These are phyloP conservation scores for Papilio polyxenes DNA, from an alignment of 1,140 invertebrate species.

Conservation along the genomic window DNA sequence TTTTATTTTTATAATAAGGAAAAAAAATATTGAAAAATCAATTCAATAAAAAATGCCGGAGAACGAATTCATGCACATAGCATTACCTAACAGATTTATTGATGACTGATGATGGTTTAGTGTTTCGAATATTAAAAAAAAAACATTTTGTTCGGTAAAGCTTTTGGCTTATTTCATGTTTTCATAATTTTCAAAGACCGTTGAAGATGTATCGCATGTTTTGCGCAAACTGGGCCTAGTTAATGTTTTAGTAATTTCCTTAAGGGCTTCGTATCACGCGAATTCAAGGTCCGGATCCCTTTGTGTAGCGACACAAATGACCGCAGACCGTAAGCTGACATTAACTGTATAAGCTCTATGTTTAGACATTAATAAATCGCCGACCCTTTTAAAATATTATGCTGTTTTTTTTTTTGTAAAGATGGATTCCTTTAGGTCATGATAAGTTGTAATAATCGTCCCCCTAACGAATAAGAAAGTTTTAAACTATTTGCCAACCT, in stretches of 20 bases:
- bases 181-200: neutral
- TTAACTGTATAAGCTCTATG: neutral
- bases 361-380: neutral
- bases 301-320: slow-evolving; percentile 9
- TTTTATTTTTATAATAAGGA: no score
- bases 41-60: no score
- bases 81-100: no score
- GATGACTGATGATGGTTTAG: no score
- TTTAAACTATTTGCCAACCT: no score
- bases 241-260: slow-evolving; percentile 26
- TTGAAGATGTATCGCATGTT: neutral
- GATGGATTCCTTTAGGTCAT: neutral
- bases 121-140: no score
- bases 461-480: no score
- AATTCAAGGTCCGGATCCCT: neutral
- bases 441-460: neutral
- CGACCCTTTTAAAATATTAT: neutral
- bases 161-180: neutral
- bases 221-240: neutral
- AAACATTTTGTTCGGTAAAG: neutral
- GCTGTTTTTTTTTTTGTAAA: neutral
- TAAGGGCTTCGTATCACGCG: slow-evolving; percentile 6
- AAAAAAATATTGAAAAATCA: neutral
- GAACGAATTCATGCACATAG: neutral
- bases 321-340: neutral